Percentiles rank a stretch among this genome's conserved stretches.
Evolutionary conservation across 1,140 invertebrate genomes (phyloP).

Genomic region (Tetragonula clypearis): DNA sequence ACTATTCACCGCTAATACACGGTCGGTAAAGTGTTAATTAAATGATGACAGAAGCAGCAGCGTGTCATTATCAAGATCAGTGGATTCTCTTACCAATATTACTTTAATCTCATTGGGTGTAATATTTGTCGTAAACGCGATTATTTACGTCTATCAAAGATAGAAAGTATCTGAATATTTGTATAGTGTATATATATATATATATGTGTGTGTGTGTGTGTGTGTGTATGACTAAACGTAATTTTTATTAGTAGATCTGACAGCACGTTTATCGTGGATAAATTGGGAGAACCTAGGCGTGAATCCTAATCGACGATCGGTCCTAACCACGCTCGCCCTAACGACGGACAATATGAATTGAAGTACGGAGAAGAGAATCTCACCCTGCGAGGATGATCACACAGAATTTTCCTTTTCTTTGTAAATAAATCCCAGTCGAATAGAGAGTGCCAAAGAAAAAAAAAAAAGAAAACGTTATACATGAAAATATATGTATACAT

Average conservation of each 20-base stretch:
- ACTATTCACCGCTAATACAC: too few species aligned
- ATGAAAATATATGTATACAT: constrained; percentile 44
- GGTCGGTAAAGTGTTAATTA: too few species aligned
- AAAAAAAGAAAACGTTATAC: constrained; percentile 21
- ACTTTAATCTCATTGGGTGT: background rate
- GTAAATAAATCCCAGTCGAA: constrained; percentile 73
- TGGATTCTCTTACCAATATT: background rate
- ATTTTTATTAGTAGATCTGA: constrained; percentile 89
- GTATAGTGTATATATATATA: background rate
- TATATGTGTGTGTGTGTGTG: too few species aligned
- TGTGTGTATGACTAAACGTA: background rate
- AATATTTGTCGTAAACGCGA: background rate
- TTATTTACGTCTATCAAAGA: background rate
- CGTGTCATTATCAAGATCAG: background rate
- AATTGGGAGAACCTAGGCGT: constrained; percentile 99
- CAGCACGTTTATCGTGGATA: constrained; percentile 98
- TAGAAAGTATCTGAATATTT: background rate
- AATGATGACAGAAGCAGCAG: background rate
- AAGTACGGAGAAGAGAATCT: constrained; percentile 28
- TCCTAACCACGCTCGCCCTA: constrained; percentile 90
- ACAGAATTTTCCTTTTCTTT: constrained; percentile 65
- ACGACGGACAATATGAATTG: constrained; percentile 89
- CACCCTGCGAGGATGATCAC: background rate
- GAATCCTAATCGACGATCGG: constrained; percentile 91
- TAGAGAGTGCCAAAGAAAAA: constrained; percentile 53